Base-by-base conservation (phyloP, 2,888 invertebrate species). In the Eupithecia tripunctaria region DNA sequence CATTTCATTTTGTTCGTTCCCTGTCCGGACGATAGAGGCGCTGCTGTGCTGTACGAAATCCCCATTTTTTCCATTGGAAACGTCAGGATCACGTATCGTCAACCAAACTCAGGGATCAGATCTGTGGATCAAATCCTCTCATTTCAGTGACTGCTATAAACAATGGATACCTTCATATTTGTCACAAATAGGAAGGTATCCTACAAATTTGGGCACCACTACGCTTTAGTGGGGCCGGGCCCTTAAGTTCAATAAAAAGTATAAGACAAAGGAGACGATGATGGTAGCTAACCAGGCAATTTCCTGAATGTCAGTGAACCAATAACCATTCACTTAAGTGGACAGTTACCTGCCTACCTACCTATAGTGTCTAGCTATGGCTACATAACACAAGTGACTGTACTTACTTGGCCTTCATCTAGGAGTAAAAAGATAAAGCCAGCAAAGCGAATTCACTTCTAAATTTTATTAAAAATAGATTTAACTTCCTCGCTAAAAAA, bases 291-390 rank as follows among this genome's bases (percentile, higher is more conserved):
- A n/a, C n/a, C 47, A 47, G 51, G 18, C 2, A 2, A 51, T 21
- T 51, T 51, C 51, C 51, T 51, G 51, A 51, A 51, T 51, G 51
- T n/a, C 51, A 51, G 51, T 51, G 10, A 51, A 51, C 51, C 51
- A 51, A 51, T 51, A 51, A 10, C 51, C 51, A 51, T 21, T 51
- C 51, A 51, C 51, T 51, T 21, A 47, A n/a, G 51, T 21, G n/a
- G n/a, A n/a, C 8, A 41, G 14, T 12, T 47, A 47, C 18, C 18
- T n/a, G n/a, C n/a, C 15, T 47, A 47, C 47, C 8, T 47, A 51
- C 47, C n/a, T 51, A 51, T 12, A 12, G 7, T 2, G 10, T n/a
- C 8, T 51, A 51, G 25, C 2, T 12, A 25, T 56, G 8, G 21
- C n/a, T n/a, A n/a, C n/a, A 21, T 10, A 51, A 21, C 51, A 51